Evolutionary conservation across 2,113 vertebrate genomes (phyloP).

Genomic region (Gymnorhina tibicen): DNA sequence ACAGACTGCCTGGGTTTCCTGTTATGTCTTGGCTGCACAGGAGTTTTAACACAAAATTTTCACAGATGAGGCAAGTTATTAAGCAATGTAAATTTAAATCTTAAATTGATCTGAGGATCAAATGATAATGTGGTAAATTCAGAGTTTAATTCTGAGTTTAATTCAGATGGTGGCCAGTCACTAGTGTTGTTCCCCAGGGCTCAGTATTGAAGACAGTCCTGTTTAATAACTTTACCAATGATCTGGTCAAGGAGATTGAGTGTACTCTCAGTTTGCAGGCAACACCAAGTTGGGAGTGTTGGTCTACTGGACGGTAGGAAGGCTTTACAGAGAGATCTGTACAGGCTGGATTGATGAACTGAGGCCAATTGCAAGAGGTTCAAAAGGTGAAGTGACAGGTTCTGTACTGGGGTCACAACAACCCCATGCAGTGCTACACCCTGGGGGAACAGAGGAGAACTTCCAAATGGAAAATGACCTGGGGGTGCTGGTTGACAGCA

Average conservation of each 20-base stretch:
- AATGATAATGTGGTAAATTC: neutral
- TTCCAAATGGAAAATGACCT: neutral
- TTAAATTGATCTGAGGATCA: neutral
- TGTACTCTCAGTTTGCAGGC: neutral
- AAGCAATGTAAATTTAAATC: neutral
- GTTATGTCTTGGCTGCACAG: neutral
- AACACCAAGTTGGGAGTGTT: accelerated
- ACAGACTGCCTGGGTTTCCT: neutral
- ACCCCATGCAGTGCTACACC: accelerated
- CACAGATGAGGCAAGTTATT: neutral
- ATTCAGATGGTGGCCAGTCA: neutral
- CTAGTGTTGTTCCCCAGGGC: neutral
- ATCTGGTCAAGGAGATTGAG: neutral
- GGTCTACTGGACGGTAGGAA: neutral
- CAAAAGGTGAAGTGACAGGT: neutral
- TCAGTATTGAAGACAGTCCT: accelerated
- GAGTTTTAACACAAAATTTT: neutral
- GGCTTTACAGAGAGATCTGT: neutral
- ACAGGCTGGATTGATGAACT: neutral
- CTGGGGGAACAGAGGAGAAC: neutral
- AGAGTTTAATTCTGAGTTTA: too few species aligned
- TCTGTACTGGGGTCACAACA: neutral
- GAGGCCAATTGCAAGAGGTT: neutral
- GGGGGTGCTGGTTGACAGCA: neutral
- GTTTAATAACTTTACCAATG: neutral